phyloP scores from a whole-genome alignment of 2,113 vertebrate genomes.

The Pantherophis guttatus region DNA sequence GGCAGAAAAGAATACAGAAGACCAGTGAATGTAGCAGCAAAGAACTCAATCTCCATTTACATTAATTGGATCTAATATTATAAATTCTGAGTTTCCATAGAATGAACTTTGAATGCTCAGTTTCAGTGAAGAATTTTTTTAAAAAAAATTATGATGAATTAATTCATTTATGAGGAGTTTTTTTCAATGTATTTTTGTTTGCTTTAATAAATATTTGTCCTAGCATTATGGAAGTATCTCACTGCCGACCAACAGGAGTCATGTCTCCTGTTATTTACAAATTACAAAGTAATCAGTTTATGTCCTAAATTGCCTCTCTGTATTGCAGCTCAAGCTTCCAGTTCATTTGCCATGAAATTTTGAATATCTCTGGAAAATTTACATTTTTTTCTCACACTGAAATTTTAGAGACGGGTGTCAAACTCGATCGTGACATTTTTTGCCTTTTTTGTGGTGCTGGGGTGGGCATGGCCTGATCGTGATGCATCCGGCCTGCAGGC shows the following conservation, averaged over 20 bases:
- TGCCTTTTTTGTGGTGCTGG: too few species aligned
- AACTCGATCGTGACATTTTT: too few species aligned
- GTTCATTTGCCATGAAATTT: background rate
- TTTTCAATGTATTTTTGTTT: background rate
- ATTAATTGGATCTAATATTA: background rate
- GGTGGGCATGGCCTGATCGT: too few species aligned
- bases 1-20: background rate
- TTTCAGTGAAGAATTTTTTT: background rate
- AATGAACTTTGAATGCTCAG: background rate
- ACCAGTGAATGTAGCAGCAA: background rate
- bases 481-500: rapidly evolving
- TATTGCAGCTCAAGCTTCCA: background rate
- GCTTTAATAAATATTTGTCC: slow-evolving; percentile 8
- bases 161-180: background rate
- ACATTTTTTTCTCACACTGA: background rate
- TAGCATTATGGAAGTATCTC: background rate
- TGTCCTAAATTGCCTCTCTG: background rate
- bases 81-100: background rate
- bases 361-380: background rate
- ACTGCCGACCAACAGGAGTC: background rate
- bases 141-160: background rate
- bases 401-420: background rate
- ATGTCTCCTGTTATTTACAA: slow-evolving; percentile 17
- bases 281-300: background rate
- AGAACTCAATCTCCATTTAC: background rate